Conservation (phyloP, 1,140 invertebrate genomes). For the Drosophila murphyi region DNA sequence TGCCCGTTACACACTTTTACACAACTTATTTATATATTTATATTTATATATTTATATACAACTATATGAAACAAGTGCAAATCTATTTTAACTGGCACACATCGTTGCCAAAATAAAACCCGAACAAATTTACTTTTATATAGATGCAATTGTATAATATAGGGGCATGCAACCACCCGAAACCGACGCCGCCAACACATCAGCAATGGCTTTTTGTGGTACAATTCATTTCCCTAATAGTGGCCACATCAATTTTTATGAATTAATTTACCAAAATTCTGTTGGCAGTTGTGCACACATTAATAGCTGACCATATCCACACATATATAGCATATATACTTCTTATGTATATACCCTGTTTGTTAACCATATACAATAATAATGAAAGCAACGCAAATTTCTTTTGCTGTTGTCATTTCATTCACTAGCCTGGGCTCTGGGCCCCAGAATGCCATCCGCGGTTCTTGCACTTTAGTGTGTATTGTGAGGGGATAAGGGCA, state of each 20-base stretch:
- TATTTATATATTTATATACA: conserved; percentile 3
- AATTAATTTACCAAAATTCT: conserved; percentile 78
- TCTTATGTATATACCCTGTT: conserved; percentile 1
- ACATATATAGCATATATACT: background rate
- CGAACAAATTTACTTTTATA: conserved; percentile 28
- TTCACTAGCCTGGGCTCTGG: conserved; percentile 55
- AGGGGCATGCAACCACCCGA: conserved; percentile 49
- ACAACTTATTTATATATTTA: conserved; percentile 2
- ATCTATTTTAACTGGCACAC: conserved; percentile 15
- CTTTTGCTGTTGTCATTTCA: conserved; percentile 73
- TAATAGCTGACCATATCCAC: conserved; percentile 58
- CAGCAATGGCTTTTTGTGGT: conserved; percentile 29
- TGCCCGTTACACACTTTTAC: no score
- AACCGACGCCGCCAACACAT: conserved; percentile 19
- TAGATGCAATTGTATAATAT: conserved; percentile 19
- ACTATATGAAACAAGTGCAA: conserved; percentile 9
- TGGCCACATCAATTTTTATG: conserved; percentile 75
- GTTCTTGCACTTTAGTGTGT: conserved; percentile 40
- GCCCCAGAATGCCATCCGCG: conserved; percentile 50
- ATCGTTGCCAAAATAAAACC: conserved; percentile 3
- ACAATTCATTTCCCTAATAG: conserved; percentile 74
- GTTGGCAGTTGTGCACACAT: conserved; percentile 77
- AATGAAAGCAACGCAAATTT: conserved; percentile 28
- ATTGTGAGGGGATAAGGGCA: background rate
- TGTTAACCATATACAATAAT: conserved; percentile 6